Conservation (phyloP, 64 coral and sea anemone species). For the Stylophora pistillata region DNA sequence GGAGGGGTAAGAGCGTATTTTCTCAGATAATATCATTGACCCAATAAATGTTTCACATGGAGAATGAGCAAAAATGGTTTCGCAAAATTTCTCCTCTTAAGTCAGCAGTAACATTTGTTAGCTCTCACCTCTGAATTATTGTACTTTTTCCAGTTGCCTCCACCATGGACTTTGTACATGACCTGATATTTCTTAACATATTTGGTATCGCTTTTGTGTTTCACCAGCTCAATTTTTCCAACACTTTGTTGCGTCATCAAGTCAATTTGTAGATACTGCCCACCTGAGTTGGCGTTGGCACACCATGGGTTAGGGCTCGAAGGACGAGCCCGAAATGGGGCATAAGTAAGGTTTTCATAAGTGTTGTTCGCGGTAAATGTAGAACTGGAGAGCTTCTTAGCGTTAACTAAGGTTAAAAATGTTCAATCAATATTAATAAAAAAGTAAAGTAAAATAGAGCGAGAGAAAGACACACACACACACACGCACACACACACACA, state of each 20-base stretch:
- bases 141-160: background rate
- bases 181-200: background rate
- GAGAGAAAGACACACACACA: no score
- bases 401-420: background rate
- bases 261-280: conserved; percentile 43
- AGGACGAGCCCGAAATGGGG: conserved; percentile 18
- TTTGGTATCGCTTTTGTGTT: background rate
- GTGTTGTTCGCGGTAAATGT: background rate
- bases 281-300: background rate
- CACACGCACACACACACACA: no score
- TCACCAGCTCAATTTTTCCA: conserved; percentile 1
- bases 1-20: no score
- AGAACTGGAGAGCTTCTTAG: background rate
- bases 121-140: background rate
- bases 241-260: conserved; percentile 11
- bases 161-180: background rate
- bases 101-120: background rate
- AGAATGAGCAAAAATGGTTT: no score
- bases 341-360: background rate
- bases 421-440: background rate
- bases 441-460: background rate
- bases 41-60: no score
- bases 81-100: background rate
- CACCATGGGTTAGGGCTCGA: conserved; percentile 3
- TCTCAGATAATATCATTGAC: no score